Base-by-base conservation (phyloP, 2,888 invertebrate species). In the Microplitis deprimator region DNA sequence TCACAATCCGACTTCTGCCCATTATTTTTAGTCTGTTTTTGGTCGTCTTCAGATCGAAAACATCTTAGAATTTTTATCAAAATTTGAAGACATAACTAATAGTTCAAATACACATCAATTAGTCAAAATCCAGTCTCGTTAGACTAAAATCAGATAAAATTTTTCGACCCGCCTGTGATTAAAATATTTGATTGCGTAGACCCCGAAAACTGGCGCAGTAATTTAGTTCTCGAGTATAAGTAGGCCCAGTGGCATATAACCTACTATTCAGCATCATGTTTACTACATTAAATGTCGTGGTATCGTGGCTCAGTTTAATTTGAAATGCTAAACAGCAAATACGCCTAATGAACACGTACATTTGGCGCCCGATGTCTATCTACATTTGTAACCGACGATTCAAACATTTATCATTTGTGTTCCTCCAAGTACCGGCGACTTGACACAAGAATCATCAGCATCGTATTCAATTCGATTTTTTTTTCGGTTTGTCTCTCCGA, bases 311-410 rank as follows among this genome's bases (percentile, higher is more conserved):
- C 17, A 17, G 65, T 65, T 29, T 20, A 84, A 89, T 89, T 89
- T 89, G 89, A 89, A 89, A 89, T 89, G 89, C 89, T 89, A 89
- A 89, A 88, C 85, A 88, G 89, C 86, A 89, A 89, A 89, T 89
- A 88, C 87, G 87, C 87, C 89, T 89, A 89, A 89, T 89, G 89
- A 89, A 89, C 89, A 89, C 88, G 89, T 89, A 89, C 86, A 88
- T 87, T 87, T 82, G 50, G 1, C 50, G 50, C 50, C 10, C 50
- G 86, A 79, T 86, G 88, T 87, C 84, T 84, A 85, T 85, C 82
- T 82, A 83, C 86, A 87, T 89, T 87, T 87, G 87, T 87, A 65
- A 87, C 85, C 86, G 85, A 85, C 85, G 84, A 62, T 75, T 78
- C 81, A 83, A 85, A 87, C 87, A 86, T 88, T 87, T 86, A 85